These are phyloP conservation scores for Noctuana brunneofusca DNA, from an alignment of 2,888 invertebrate species.

Conservation along the genomic window DNA sequence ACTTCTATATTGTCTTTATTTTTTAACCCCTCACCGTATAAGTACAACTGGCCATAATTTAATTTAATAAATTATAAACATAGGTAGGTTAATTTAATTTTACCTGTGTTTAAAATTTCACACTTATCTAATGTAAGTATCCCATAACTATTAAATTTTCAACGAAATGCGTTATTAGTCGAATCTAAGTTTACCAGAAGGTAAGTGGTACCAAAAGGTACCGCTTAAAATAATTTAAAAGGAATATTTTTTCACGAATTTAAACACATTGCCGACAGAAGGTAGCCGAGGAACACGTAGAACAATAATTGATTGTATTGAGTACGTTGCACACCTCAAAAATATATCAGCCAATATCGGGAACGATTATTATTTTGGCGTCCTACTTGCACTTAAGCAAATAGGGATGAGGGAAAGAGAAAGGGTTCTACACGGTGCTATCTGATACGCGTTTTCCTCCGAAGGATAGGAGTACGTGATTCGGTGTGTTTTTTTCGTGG, in stretches of 20 bases:
- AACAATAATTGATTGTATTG: slow-evolving; percentile 80
- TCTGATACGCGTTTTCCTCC: slow-evolving; percentile 80
- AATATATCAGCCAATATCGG: slow-evolving; percentile 61
- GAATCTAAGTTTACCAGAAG: slow-evolving; percentile 34
- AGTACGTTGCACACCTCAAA: slow-evolving; percentile 72
- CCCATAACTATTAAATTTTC: not conserved
- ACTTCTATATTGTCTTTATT: too few species aligned
- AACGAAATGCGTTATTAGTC: slow-evolving; percentile 55
- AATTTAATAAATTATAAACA: too few species aligned
- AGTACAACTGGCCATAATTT: too few species aligned
- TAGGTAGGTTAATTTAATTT: not conserved
- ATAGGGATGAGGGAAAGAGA: slow-evolving; percentile 52
- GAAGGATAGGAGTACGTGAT: slow-evolving; percentile 80
- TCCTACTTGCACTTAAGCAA: slow-evolving; percentile 53
- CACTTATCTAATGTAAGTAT: not conserved
- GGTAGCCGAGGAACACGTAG: slow-evolving; percentile 73
- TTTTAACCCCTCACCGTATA: too few species aligned
- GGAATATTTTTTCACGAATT: slow-evolving; percentile 35
- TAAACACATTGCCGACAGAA: slow-evolving; percentile 69
- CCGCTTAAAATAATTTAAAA: slow-evolving; percentile 32
- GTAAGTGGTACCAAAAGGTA: slow-evolving; percentile 36
- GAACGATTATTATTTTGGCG: slow-evolving; percentile 61
- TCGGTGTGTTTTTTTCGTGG: slow-evolving; percentile 80
- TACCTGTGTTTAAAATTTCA: not conserved
- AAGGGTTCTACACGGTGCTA: slow-evolving; percentile 60